Evolutionary conservation across 2,797 vertebrate genomes (phyloP).

Genomic region (Hozukius guyotensis): DNA sequence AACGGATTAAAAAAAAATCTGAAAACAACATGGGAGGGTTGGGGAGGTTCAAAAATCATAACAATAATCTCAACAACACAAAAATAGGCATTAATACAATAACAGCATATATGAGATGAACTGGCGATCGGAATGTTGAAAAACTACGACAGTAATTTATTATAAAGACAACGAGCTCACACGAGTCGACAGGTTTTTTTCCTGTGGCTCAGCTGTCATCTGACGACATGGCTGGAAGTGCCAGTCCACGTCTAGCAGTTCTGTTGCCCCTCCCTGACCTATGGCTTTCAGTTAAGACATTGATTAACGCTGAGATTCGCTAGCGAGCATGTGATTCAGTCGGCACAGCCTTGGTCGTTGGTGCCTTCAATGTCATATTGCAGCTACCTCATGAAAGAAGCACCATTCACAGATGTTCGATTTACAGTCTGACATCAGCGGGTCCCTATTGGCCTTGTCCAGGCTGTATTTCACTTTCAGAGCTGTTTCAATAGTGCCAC

Average conservation of each 20-base stretch:
- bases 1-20: constrained; percentile 24
- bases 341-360: constrained; percentile 24
- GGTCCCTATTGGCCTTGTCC: constrained; percentile 15
- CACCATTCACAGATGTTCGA: constrained; percentile 49
- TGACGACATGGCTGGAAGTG: constrained; percentile 44
- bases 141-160: constrained; percentile 40
- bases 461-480: constrained; percentile 15
- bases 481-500: constrained; percentile 13
- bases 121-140: constrained; percentile 71
- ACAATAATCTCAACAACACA: constrained; percentile 64
- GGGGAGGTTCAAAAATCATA: constrained; percentile 27
- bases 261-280: constrained; percentile 46
- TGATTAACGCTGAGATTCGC: constrained; percentile 34
- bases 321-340: constrained; percentile 26
- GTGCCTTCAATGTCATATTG: constrained; percentile 26
- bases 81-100: constrained; percentile 60
- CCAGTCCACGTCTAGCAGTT: constrained; percentile 34
- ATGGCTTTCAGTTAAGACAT: constrained; percentile 70
- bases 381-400: constrained; percentile 47
- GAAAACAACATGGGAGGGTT: neutral
- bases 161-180: constrained; percentile 45
- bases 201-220: constrained; percentile 36
- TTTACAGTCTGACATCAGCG: constrained; percentile 23
- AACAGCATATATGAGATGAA: constrained; percentile 66
- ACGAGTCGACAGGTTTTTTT: constrained; percentile 15